Base-by-base conservation (phyloP, 2,888 invertebrate genomes). In the Leptopilina syphax region DNA sequence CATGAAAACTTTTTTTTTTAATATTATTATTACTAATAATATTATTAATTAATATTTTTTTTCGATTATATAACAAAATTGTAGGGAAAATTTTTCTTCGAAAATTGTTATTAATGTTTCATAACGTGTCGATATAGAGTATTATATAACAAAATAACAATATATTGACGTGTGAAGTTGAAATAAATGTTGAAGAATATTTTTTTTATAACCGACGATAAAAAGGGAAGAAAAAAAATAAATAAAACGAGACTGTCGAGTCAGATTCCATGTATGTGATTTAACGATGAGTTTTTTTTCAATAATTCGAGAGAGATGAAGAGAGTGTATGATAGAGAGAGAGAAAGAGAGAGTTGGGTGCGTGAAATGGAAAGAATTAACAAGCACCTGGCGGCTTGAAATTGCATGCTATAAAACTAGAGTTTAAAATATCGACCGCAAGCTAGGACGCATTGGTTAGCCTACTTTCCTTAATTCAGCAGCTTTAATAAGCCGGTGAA, bases 341-440 rank as follows among this genome's bases (percentile, higher is more conserved):
- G 50, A 50, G 50, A 50, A 12, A 50, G 10, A 10, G 50, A 50
- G 54, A 57, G 34, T 34, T 57, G 57, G 63, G 63, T 54, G 73
- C 73, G 54, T 73, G 18, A 60, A 73, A 57, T 60, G 34, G 18
- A 57, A 57, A 60, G n/a, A 73, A 73, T 57, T 73, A 73, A 73
- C 34, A 73, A 73, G 73, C 57, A 73, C 54, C 57, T 7, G 50
- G 70, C 70, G 27, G 70, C 54, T 54, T n/a, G 54, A 54, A 70
- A 54, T 70, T 54, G 70, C 70, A 70, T 12, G 57, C 10, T 57
- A 73, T 73, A 41, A 73, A 60, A 73, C 57, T 24, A 57, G 57
- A 73, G 73, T 73, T 73, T 73, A 73, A 73, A 73, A 60, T 73
- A 73, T 73, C 73, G 73, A 73, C n/a, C 73, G 57, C n/a, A 57